Conservation (phyloP, 2,113 vertebrate genomes). For the Sminthopsis crassicaudata region DNA sequence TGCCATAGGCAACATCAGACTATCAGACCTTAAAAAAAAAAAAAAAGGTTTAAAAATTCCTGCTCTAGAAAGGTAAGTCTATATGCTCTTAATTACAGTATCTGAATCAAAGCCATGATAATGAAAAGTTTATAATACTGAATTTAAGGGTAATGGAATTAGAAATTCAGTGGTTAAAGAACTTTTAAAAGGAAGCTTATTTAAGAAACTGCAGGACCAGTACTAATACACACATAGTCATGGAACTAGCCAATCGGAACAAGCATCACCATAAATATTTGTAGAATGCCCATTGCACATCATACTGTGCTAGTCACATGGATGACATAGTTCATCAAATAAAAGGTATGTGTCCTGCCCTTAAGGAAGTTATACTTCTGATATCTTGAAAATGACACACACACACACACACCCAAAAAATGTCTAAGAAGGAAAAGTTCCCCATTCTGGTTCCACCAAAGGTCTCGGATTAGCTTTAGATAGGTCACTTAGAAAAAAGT, state of each 20-base stretch:
- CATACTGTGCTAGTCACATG: neutral
- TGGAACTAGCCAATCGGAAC: neutral
- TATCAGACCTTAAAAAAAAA: neutral
- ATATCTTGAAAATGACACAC: neutral
- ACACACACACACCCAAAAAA: neutral
- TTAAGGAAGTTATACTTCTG: neutral
- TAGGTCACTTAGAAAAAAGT: neutral
- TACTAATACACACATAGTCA: neutral
- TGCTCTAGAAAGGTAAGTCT: neutral
- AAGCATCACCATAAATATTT: neutral
- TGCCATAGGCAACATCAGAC: neutral
- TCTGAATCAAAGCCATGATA: neutral
- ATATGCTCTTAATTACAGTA: neutral
- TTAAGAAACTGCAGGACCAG: neutral
- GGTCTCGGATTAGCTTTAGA: neutral
- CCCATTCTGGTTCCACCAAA: neutral
- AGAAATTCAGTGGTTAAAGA: neutral
- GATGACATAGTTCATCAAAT: neutral
- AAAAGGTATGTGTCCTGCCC: neutral
- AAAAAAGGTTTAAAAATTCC: neutral
- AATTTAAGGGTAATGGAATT: neutral
- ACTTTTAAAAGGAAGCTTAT: neutral
- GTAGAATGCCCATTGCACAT: neutral
- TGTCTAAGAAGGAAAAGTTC: neutral
- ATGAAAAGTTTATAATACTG: neutral